Percentiles rank a stretch among this genome's conserved stretches.
Evolutionary conservation across 2,888 invertebrate genomes (phyloP).

Genomic region (Pachydiplax longipennis): DNA sequence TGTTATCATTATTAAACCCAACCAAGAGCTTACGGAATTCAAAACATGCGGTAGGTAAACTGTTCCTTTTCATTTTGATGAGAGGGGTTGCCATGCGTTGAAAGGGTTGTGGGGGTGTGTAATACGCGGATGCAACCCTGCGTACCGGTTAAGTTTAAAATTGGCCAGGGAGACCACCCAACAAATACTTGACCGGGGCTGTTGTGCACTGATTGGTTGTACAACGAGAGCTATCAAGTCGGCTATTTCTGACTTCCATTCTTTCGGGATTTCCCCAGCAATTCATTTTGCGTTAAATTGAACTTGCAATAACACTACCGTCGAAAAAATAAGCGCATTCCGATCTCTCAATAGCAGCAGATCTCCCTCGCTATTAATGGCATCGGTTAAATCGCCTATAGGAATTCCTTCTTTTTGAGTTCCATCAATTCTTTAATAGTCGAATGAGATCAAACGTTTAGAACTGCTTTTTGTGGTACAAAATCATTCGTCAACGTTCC

Average conservation of each 20-base stretch:
- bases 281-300: neutral
- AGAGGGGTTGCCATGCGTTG: neutral
- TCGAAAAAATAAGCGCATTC: neutral
- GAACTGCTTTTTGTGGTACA: too few relatives aligned
- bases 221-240: constrained; percentile 19
- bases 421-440: too few relatives aligned
- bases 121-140: constrained; percentile 1
- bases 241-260: constrained; percentile 28
- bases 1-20: too few relatives aligned
- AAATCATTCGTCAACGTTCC: too few relatives aligned
- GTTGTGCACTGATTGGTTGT: constrained; percentile 15
- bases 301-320: neutral
- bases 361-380: neutral
- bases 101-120: neutral
- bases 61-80: neutral
- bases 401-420: neutral
- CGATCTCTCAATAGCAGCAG: neutral
- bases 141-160: constrained; percentile 27
- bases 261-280: constrained; percentile 13
- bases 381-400: neutral
- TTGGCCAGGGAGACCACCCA: constrained; percentile 18
- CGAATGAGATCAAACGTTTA: too few relatives aligned
- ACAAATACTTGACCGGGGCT: constrained; percentile 17
- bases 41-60: too few relatives aligned
- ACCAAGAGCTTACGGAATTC: too few relatives aligned